These are phyloP conservation scores for Troides oblongomaculatus DNA, from an alignment of 2,888 invertebrate genomes.

Conservation along the genomic window DNA sequence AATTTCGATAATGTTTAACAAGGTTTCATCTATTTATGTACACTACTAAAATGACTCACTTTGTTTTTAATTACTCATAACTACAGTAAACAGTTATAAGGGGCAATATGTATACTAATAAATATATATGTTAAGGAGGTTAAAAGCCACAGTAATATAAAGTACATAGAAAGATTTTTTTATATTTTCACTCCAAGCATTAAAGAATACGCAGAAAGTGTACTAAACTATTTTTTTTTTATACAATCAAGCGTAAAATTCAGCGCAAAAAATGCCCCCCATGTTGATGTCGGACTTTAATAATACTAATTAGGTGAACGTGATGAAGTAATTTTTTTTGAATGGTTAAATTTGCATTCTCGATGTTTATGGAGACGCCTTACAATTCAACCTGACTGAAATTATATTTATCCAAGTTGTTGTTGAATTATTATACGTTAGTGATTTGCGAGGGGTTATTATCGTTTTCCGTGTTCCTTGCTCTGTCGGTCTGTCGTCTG, in stretches of 20 bases:
- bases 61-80: neutral
- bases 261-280: no score
- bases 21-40: neutral
- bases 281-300: no score
- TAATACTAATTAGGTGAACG: no score
- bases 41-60: neutral
- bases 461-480: neutral
- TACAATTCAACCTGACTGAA: no score
- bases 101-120: no score
- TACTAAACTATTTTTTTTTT: neutral
- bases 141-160: neutral
- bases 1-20: neutral
- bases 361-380: no score
- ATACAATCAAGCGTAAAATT: no score
- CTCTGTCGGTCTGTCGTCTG: conserved; percentile 29
- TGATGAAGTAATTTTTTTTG: no score
- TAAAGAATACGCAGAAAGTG: neutral
- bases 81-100: neutral
- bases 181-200: neutral
- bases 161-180: neutral
- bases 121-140: neutral
- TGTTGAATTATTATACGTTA: no score
- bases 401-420: no score
- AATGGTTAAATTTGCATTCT: no score
- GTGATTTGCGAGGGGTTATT: no score